Conservation (phyloP, 1,140 invertebrate genomes). For the Andrena cerasifolii region DNA sequence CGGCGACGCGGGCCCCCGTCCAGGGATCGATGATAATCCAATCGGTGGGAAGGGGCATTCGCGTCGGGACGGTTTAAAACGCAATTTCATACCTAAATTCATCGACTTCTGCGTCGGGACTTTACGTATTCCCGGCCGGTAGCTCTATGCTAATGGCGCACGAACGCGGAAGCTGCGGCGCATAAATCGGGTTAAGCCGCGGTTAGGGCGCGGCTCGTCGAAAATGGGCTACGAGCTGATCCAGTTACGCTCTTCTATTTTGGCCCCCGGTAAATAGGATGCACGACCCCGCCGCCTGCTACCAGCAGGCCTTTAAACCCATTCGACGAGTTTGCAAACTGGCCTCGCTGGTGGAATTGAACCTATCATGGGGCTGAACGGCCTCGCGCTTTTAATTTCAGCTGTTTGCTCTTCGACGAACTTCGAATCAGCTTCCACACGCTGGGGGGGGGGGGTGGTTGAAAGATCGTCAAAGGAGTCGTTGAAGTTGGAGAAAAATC, state of each 20-base stretch:
- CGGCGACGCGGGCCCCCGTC: background rate
- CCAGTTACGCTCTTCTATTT: slow-evolving; percentile 38
- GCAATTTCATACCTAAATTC: slow-evolving; percentile 58
- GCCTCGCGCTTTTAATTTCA: background rate
- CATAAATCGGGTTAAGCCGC: slow-evolving; percentile 60
- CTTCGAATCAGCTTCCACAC: too few relatives aligned
- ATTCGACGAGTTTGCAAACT: slow-evolving; percentile 21
- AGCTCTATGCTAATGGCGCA: slow-evolving; percentile 56
- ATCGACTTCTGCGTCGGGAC: slow-evolving; percentile 59
- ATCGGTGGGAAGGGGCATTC: slow-evolving; percentile 25
- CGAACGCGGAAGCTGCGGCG: slow-evolving; percentile 53
- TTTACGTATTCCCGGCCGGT: slow-evolving; percentile 53
- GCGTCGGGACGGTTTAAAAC: slow-evolving; percentile 47
- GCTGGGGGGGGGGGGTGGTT: too few relatives aligned
- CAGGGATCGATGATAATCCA: slow-evolving; percentile 53
- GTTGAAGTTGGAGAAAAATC: too few relatives aligned
- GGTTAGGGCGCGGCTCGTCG: slow-evolving; percentile 35
- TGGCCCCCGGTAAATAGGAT: slow-evolving; percentile 24
- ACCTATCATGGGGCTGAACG: background rate
- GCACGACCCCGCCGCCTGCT: background rate
- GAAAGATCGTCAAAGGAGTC: too few relatives aligned
- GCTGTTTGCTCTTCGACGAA: too few relatives aligned
- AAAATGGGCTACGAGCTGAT: slow-evolving; percentile 47
- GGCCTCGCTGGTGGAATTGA: background rate
- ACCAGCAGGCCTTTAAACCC: slow-evolving; percentile 14